A percentile compares a stretch with the other conserved stretches of the same genome.
Evolutionary conservation across 2,888 invertebrate species (phyloP).

Genomic region (Cynaeus angustus): DNA sequence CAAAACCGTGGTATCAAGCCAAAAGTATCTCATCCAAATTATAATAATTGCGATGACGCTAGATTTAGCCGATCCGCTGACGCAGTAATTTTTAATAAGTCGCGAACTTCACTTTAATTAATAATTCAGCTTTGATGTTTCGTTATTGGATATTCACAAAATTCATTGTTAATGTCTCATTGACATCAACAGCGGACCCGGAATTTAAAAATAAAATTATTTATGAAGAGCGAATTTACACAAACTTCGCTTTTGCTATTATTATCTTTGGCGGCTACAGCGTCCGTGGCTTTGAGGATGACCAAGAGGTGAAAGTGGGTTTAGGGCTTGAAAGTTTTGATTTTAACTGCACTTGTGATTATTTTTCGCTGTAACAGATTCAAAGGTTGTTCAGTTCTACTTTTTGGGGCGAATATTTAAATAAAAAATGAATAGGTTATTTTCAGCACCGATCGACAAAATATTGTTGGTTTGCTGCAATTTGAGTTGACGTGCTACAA

Average conservation of each 20-base stretch:
- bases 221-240: conserved; percentile 9
- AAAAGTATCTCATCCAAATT: conserved; percentile 33
- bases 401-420: no score
- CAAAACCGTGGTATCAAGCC: conserved; percentile 31
- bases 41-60: conserved; percentile 37
- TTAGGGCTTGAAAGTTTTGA: no score
- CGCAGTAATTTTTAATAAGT: conserved; percentile 16
- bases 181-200: neutral
- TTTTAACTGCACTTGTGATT: no score
- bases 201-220: conserved; percentile 10
- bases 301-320: no score
- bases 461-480: no score
- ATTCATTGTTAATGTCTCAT: conserved; percentile 2
- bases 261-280: neutral
- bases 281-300: conserved; percentile 3
- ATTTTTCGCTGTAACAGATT: no score
- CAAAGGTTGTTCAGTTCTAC: no score
- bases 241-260: conserved; percentile 5
- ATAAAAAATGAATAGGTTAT: no score
- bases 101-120: neutral
- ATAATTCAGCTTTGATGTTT: neutral
- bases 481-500: no score
- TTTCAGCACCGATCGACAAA: no score
- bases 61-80: conserved; percentile 19
- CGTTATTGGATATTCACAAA: conserved; percentile 1